phyloP scores from a whole-genome alignment of 2,113 vertebrate genomes.

The Rhombomys opimus region DNA sequence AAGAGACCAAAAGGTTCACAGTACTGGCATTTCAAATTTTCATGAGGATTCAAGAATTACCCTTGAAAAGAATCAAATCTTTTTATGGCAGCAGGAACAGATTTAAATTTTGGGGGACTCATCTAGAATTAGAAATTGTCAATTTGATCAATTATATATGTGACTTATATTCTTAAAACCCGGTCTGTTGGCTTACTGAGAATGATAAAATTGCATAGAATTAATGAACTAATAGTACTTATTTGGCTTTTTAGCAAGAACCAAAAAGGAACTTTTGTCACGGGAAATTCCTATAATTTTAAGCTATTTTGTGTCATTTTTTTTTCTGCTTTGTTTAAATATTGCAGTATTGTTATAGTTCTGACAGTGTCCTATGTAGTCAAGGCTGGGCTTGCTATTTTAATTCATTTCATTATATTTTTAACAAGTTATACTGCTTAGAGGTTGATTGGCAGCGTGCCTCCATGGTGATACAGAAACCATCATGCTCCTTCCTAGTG shows the following conservation, averaged over 20 bases:
- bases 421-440: neutral
- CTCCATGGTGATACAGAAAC: neutral
- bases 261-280: neutral
- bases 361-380: neutral
- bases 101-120: neutral
- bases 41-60: neutral
- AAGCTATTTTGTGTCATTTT: neutral
- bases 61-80: neutral
- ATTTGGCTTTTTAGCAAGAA: neutral
- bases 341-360: neutral
- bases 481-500: neutral
- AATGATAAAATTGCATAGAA: neutral
- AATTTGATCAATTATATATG: neutral
- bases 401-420: neutral
- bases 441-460: neutral
- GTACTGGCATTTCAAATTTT: constrained; percentile 27
- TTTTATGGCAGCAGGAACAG: neutral
- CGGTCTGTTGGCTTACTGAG: neutral
- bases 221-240: neutral
- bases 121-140: neutral
- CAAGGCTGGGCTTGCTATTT: neutral
- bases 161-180: neutral
- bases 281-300: neutral
- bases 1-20: neutral
- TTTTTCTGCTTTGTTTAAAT: neutral